These are phyloP conservation scores for Callipepla californica DNA, from an alignment of 2,113 vertebrate genomes.

Conservation along the genomic window DNA sequence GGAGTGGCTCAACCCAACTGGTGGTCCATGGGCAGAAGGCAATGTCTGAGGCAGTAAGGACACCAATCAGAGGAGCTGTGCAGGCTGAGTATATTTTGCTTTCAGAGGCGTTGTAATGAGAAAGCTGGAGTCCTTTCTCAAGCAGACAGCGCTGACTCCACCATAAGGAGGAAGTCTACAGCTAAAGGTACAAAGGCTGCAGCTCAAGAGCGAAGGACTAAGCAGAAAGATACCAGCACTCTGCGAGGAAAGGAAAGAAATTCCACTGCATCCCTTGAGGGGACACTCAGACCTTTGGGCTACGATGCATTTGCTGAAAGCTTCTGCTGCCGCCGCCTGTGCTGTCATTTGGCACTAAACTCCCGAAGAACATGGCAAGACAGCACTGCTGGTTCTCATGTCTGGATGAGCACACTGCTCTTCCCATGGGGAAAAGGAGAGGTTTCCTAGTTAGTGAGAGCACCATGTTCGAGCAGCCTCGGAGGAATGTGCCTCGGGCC, in stretches of 20 bases:
- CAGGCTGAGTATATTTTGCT: not conserved
- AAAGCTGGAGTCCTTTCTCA: not conserved
- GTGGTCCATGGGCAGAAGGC: not conserved
- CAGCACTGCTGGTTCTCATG: conserved; percentile 57
- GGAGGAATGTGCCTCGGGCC: not conserved
- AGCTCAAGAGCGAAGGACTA: not conserved
- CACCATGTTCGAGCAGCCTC: not conserved
- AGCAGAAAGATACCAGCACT: not conserved
- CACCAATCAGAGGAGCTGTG: not conserved
- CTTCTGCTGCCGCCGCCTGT: not conserved
- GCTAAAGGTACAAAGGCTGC: not conserved
- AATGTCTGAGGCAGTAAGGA: not conserved
- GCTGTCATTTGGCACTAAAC: conserved; percentile 65
- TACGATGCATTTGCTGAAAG: not conserved
- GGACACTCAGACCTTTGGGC: conserved; percentile 32
- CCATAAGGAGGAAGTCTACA: not conserved
- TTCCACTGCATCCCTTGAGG: not conserved
- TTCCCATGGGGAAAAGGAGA: conserved; percentile 37
- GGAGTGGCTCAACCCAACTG: not conserved
- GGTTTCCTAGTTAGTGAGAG: conserved; percentile 7
- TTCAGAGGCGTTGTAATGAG: not conserved
- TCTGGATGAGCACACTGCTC: conserved; percentile 53
- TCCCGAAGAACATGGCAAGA: conserved; percentile 58
- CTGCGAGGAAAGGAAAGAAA: conserved; percentile 5
- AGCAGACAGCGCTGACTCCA: not conserved